phyloP scores from a whole-genome alignment of 2,797 vertebrate species.

The Halcyon badia region DNA sequence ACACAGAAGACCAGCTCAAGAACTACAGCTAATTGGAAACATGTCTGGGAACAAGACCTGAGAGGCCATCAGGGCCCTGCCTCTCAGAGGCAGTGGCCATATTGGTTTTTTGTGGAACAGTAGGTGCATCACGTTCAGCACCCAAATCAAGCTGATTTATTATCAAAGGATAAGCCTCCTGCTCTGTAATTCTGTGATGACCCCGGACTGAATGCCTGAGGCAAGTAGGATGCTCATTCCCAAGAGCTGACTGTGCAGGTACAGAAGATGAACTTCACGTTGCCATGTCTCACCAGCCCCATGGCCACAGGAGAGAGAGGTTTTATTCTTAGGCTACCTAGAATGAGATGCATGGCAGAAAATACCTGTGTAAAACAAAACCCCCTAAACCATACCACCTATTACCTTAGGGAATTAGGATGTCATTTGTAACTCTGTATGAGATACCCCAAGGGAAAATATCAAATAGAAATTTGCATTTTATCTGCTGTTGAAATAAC shows the following conservation, averaged over 20 bases:
- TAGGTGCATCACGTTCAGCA: neutral
- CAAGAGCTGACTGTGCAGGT: fast-evolving
- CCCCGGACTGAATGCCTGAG: neutral
- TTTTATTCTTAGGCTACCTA: neutral
- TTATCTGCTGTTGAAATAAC: neutral
- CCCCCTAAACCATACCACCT: neutral
- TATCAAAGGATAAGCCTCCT: neutral
- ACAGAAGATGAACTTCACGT: fast-evolving
- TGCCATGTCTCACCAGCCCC: neutral
- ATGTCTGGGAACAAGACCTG: neutral
- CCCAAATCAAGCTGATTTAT: neutral
- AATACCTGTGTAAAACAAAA: neutral
- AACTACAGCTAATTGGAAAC: neutral
- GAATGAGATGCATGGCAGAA: neutral
- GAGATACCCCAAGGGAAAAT: neutral
- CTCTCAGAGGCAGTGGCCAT: neutral
- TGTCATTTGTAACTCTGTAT: neutral
- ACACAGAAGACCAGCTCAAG: neutral
- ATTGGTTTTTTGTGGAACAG: neutral
- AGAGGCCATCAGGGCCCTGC: neutral
- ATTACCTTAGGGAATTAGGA: neutral
- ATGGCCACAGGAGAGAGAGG: neutral
- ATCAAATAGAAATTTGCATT: neutral
- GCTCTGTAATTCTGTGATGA: neutral
- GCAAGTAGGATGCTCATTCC: neutral